Conservation (phyloP, 1,140 invertebrate species). For the Orchesella cincta region DNA sequence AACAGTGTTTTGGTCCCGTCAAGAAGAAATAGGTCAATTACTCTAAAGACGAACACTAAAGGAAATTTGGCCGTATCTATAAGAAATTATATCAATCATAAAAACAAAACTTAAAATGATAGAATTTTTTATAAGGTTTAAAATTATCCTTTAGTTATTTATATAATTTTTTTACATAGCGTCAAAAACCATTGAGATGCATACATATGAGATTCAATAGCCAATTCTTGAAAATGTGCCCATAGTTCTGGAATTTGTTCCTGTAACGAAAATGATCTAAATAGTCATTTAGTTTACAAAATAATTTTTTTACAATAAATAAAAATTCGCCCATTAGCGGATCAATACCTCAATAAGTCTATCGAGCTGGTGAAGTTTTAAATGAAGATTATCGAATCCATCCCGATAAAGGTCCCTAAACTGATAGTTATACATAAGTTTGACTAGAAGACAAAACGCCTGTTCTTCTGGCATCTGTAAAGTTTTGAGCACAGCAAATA, state of each 20-base stretch:
- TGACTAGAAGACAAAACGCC: slow-evolving; percentile 93
- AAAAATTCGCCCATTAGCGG: too few relatives aligned
- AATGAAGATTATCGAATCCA: slow-evolving; percentile 92
- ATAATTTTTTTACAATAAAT: neutral
- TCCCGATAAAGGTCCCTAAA: slow-evolving; percentile 93
- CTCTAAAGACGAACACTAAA: slow-evolving; percentile 94
- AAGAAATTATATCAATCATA: too few relatives aligned
- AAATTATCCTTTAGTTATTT: too few relatives aligned
- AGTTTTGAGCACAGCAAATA: slow-evolving; percentile 34
- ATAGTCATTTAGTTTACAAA: slow-evolving; percentile 16
- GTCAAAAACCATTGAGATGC: slow-evolving; percentile 99
- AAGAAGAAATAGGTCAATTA: slow-evolving; percentile 92
- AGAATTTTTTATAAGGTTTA: too few relatives aligned
- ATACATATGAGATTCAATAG: slow-evolving; percentile 98
- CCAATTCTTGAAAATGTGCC: slow-evolving; percentile 85
- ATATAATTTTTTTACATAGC: too few relatives aligned
- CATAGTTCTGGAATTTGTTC: slow-evolving; percentile 88
- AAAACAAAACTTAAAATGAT: too few relatives aligned
- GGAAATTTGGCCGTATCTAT: slow-evolving; percentile 99
- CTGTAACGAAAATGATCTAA: slow-evolving; percentile 60
- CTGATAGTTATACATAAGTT: slow-evolving; percentile 94
- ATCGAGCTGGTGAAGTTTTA: slow-evolving; percentile 95
- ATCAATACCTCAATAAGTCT: slow-evolving; percentile 81
- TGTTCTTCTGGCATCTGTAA: slow-evolving; percentile 98
- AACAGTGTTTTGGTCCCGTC: slow-evolving; percentile 94